Evolutionary conservation across 2,797 vertebrate genomes (phyloP), one percentile per base, ranked within the genome.

Genomic region (Sciaenops ocellatus): DNA sequence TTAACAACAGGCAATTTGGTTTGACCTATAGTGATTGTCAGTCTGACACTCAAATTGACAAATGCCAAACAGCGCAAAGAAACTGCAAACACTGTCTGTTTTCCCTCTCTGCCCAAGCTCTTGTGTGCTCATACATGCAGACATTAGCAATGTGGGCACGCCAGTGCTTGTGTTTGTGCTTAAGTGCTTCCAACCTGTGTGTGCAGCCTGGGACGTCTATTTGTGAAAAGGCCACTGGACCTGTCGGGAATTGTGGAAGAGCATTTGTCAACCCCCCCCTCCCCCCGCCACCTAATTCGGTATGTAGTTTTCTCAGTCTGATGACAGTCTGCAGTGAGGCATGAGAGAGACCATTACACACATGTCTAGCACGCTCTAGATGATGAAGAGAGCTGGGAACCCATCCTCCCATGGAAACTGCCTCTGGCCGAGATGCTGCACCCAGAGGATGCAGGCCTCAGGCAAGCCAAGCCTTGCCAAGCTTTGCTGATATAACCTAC

Each of bases 331-430:
- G 86, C 90, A 91, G 86, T 64, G 80, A 90, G 76, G 90, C 85
- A 80, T 91, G 87, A 86, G 87, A 90, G 88, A 83, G 87, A 90
- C 90, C 87, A 93, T 94, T 95, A 91, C 88, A 92, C 80, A 91
- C 88, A 85, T 54, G 89, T 93, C 86, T 91, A 61, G 73, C 79
- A 85, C 76, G 50, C 78, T 91, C 73, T 80, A 65, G 89, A 93
- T 93, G 92, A 94, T 94, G 89, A 94, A 93, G 90, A 93, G 90
- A 87, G 90, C 80, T 81, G 85, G 88, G 88, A 92, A 85, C n/a
- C 66, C 81, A 69, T 93, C 90, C 85, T 91, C 90, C 90, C 79
- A 75, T 88, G 81, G 80, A 90, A 90, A 83, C 69, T 20, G 92
- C 92, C 90, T 82, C 85, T 80, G 88, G 92, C 88, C 60, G 47